Percentiles rank a stretch among this genome's conserved stretches.
phyloP scores from a whole-genome alignment of 1,140 invertebrate genomes.

The Hycleus phaleratus region DNA sequence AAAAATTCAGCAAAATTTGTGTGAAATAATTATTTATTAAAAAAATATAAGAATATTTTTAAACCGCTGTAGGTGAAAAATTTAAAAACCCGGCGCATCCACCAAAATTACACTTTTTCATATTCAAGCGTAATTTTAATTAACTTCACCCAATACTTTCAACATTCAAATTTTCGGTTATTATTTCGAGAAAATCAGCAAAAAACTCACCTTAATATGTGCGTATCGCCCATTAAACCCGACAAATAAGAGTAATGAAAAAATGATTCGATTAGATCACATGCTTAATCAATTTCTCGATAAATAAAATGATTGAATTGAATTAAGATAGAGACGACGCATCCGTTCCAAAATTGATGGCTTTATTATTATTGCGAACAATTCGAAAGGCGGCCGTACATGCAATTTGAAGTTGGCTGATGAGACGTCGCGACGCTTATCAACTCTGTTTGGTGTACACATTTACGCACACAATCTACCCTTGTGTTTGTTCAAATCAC shows the following conservation, averaged over 20 bases:
- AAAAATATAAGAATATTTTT: no score
- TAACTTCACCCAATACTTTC: background rate
- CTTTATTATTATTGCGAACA: no score
- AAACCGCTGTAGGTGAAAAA: no score
- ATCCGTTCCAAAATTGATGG: no score
- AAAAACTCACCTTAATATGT: background rate
- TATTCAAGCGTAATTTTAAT: background rate
- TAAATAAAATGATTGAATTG: no score
- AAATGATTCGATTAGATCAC: conserved; percentile 4
- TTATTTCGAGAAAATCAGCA: background rate
- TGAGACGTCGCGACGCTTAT: conserved; percentile 10
- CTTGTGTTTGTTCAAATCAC: background rate
- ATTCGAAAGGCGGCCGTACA: background rate
- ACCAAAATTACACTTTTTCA: no score
- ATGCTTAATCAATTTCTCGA: background rate
- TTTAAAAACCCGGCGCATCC: no score
- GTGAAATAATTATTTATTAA: no score
- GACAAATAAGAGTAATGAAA: background rate
- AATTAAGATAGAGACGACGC: no score
- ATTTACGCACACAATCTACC: no score
- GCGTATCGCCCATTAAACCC: background rate
- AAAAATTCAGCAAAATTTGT: no score
- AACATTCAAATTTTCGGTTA: no score
- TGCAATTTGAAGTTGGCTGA: background rate
- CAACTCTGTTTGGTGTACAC: background rate